Evolutionary conservation across 2,888 invertebrate species (phyloP), one percentile per base, ranked within the genome.

Genomic region (Thera obeliscata): DNA sequence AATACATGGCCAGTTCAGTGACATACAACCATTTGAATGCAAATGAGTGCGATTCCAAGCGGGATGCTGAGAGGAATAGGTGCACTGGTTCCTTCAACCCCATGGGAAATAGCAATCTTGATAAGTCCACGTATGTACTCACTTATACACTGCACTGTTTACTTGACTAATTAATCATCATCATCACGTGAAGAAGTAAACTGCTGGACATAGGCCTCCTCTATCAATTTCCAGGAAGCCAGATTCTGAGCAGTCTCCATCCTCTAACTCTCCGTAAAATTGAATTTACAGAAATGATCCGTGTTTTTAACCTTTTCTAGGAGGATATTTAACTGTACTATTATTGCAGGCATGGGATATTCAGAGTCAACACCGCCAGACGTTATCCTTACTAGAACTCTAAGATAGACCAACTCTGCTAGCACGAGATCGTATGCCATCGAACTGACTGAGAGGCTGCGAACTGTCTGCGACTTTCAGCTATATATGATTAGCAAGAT

Each of bases 1-100:
- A 86, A 33, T 89, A 87, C 69, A 84, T 90, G 83, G 87, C 87
- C 0, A 78, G 87, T 36, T 79, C 87, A 2, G 74, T 91, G 1
- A 85, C 74, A 64, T 63, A 85, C 60, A 77, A 89, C 56, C 82
- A 87, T 65, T 75, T 91, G 7, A 60, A 76, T 0, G 88, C 85
- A 2, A 83, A 83, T 48, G 80, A 82, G 66, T 92, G 92, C 59
- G 70, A 56, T 0, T 72, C 68, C 22, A 54, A 77, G 2, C 76
- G 75, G 35, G 82, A 89, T 1, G 84, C 84, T 5, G 73, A 72
- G 6, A 72, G 76, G 2, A 64, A 86, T 58, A 75, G 73, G 12
- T 90, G 90, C 71, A 71, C 60, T 33, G 90, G 87, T 2, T 56
- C 61, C 1, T 60, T 72, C 1, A 71, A 78, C 61, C 79, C 78